Base-by-base conservation (phyloP, 2,113 vertebrate species). In the Hyperoodon ampullatus region DNA sequence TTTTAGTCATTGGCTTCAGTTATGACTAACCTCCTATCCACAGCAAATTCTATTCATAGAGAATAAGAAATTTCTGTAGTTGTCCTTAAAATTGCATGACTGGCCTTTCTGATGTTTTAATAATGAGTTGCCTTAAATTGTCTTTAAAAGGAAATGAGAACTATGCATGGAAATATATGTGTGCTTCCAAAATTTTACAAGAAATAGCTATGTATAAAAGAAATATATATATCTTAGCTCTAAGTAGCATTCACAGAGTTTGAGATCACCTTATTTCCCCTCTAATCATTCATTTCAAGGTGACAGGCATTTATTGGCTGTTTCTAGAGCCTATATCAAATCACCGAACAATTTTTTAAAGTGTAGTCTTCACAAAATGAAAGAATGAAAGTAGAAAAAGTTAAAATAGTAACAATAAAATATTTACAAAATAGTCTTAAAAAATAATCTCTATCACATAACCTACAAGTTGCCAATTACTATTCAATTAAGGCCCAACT, bases 291-390 rank as follows among this genome's bases (percentile, higher is more conserved):
- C 47, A 84, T 87, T 66, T 61, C 74, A 89, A 94, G 83, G 95
- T 93, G 94, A 95, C 44, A 97, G 72, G 93, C 86, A 97, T 96
- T 97, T 95, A 72, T 93, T 96, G 96, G 94, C 89, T 97, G 1
- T 84, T 78, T 95, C 74, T 84, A 66, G 39, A 70, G 44, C 28
- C 55, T 66, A 3, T 63, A 33, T 72, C 44, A 94, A 93, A 83
- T 72, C 16, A 92, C 3, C 53, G 7, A 71, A 58, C n/a, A 23
- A 12, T 66, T 75, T 90, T 72, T 90, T 53, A 71, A 94, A 71
- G 50, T 88, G 6, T 61, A 55, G 80, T 94, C 28, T 35, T 78
- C 82, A 96, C 66, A 80, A 77, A 93, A 96, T 61, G 33, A 85
- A 89, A 89, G 71, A 91, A 77, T 55, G 33, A 93, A 82, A 93